Base-by-base conservation (phyloP, 2,797 vertebrate species). In the Arctocebus calabarensis region DNA sequence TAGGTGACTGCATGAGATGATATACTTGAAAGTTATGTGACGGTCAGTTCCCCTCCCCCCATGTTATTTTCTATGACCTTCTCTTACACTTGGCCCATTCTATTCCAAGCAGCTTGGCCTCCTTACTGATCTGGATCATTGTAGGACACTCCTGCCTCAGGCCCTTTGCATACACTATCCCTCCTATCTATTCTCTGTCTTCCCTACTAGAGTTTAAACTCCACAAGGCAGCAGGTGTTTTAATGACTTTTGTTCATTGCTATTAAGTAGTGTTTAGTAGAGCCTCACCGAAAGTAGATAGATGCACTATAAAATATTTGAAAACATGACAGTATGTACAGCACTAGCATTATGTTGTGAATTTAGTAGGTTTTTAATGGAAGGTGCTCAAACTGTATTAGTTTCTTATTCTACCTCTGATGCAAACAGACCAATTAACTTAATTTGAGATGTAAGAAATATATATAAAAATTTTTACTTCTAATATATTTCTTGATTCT, bases 401-500 rank as follows among this genome's bases (percentile, higher is more conserved):
- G 16, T 40, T 88, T 90, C 70, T 79, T 88, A 19, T 48, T 7
- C 23, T 6, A 55, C 8, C 10, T 75, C 75, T 17, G 4, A 55
- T 14, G 2, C 45, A 40, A 77, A 92, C 59, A 37, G 62, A 37
- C 0, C 0, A 25, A 43, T 74, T 8, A 59, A 66, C 48, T 45
- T 57, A 59, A 66, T 57, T 45, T 57, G 37, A 74, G 4, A 93
- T 48, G 59, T 9, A 74, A 83, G 48, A 91, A 91, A 84, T 27
- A 57, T 5, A 29, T 20, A 57, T 5, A 62, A 59, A 16, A 66
- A 37, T 4, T 59, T 85, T 61, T 83, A 23, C 32, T 78, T 68
- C 52, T 19, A 83, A 78, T 86, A 59, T 73, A 91, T 55, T 75
- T 91, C 32, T 73, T 86, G 52, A 34, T 37, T 89, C 34, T 64